A percentile compares a stretch with the other conserved stretches of the same genome.
These are phyloP conservation scores for Morone chrysops DNA, from an alignment of 2,113 vertebrate genomes.

Conservation along the genomic window DNA sequence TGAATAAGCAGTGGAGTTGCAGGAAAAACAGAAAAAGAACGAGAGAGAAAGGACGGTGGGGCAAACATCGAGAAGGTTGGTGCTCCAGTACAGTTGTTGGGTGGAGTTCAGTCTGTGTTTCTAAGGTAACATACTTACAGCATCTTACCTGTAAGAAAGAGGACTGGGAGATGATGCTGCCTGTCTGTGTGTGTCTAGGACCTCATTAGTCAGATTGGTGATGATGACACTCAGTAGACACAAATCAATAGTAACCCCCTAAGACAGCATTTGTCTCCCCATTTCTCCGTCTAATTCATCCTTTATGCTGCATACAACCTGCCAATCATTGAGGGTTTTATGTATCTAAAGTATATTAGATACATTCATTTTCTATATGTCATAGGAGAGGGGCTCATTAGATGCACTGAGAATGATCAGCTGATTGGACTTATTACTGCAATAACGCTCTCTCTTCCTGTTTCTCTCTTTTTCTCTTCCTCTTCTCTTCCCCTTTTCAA, in stretches of 20 bases:
- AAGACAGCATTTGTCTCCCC: conserved; percentile 51
- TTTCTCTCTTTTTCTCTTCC: neutral
- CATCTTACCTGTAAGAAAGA: conserved; percentile 24
- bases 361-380: neutral
- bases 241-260: conserved; percentile 67
- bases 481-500: conserved; percentile 19
- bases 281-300: conserved; percentile 60
- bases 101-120: conserved; percentile 16
- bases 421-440: conserved; percentile 10
- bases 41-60: neutral
- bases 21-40: neutral
- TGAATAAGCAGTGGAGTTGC: neutral
- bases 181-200: conserved; percentile 24
- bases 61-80: conserved; percentile 8
- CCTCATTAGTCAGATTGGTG: conserved; percentile 70
- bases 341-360: neutral
- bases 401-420: conserved; percentile 6
- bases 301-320: conserved; percentile 39
- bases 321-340: conserved; percentile 43
- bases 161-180: neutral
- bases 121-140: conserved; percentile 14
- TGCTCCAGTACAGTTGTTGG: neutral
- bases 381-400: conserved; percentile 6
- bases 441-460: neutral
- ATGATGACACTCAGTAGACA: conserved; percentile 73